Conservation (phyloP, 1,140 invertebrate genomes). For the Andricus grossulariae region DNA sequence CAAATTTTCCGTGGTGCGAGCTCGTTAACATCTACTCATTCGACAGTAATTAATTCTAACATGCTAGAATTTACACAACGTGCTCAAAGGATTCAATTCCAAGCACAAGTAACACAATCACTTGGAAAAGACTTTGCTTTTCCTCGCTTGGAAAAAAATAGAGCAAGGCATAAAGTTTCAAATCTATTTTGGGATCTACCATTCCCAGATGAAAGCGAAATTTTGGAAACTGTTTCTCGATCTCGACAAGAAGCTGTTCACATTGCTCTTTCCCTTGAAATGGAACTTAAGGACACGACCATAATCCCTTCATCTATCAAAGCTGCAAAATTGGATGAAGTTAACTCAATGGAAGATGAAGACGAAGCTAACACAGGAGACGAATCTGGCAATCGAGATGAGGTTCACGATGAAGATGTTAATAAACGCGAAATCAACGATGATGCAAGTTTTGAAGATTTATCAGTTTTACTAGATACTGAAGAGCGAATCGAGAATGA, state of each 20-base stretch:
- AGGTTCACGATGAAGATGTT: not conserved
- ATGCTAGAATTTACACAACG: not conserved
- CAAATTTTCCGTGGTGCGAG: not conserved
- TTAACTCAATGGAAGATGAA: not conserved
- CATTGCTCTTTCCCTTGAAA: not conserved
- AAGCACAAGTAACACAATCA: not conserved
- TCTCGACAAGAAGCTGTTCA: not conserved
- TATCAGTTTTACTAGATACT: no score
- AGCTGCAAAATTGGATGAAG: not conserved
- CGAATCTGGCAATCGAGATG: not conserved
- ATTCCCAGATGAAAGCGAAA: not conserved
- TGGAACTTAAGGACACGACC: not conserved
- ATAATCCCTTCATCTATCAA: no score
- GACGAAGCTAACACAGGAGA: no score
- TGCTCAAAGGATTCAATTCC: not conserved
- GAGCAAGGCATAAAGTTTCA: not conserved
- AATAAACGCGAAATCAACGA: not conserved
- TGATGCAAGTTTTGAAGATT: not conserved
- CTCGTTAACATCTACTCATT: no score
- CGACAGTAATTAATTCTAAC: not conserved
- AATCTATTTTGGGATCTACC: not conserved
- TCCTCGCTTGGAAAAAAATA: not conserved
- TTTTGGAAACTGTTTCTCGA: no score
- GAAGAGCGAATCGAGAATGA: not conserved
- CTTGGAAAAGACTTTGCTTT: no score